phyloP scores from a whole-genome alignment of 2,888 invertebrate species.

The Acanthococcus lagerstroemiae region DNA sequence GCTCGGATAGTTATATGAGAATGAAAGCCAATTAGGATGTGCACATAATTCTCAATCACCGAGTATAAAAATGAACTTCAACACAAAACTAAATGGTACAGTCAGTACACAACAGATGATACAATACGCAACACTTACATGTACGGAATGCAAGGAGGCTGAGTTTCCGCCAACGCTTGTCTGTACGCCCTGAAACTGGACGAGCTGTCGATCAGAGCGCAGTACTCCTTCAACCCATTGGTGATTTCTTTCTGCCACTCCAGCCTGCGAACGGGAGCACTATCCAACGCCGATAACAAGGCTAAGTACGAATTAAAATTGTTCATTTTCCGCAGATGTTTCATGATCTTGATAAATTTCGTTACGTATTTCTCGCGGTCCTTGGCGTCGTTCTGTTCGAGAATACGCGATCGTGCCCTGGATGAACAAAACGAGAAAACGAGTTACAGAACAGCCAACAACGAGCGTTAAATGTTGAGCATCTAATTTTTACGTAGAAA shows the following conservation, averaged over 20 bases:
- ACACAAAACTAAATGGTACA: too few relatives aligned
- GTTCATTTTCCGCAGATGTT: slow-evolving; percentile 89
- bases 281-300: slow-evolving; percentile 88
- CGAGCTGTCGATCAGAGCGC: slow-evolving; percentile 93
- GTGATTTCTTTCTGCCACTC: slow-evolving; percentile 89
- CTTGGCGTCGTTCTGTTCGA: slow-evolving; percentile 83
- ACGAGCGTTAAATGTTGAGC: too few relatives aligned
- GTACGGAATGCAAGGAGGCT: slow-evolving; percentile 97
- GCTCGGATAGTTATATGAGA: too few relatives aligned
- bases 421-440: slow-evolving; percentile 7
- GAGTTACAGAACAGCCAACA: neutral
- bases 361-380: slow-evolving; percentile 89
- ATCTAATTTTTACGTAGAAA: too few relatives aligned
- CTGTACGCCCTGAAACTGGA: slow-evolving; percentile 96
- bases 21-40: too few relatives aligned
- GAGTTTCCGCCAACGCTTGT: slow-evolving; percentile 84
- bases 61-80: too few relatives aligned
- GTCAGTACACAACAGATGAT: neutral
- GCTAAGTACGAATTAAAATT: slow-evolving; percentile 99
- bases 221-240: slow-evolving; percentile 87
- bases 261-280: slow-evolving; percentile 82
- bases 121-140: slow-evolving; percentile 58
- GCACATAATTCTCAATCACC: too few relatives aligned
- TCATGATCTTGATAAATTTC: slow-evolving; percentile 97
- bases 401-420: slow-evolving; percentile 80